Conservation (phyloP, 2,113 vertebrate genomes). For the Drymodes brunneopygia region DNA sequence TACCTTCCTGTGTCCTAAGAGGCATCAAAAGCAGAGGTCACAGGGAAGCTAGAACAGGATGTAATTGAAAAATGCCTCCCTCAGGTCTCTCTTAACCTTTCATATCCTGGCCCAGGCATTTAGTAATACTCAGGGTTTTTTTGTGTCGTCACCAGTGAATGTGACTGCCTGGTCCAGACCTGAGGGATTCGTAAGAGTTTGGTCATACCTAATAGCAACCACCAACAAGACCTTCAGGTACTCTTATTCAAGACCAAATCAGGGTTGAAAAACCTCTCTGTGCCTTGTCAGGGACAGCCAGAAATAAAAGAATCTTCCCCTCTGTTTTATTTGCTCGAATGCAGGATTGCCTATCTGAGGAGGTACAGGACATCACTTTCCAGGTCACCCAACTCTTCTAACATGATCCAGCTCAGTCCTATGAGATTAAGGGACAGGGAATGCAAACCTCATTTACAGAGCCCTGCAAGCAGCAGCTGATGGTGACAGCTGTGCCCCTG, state of each 20-base stretch:
- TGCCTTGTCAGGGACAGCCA: not conserved
- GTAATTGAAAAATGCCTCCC: not conserved
- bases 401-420: rapidly evolving
- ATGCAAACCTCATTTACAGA: not conserved
- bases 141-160: not conserved
- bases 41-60: not conserved
- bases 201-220: no score
- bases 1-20: not conserved
- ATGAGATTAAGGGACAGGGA: not conserved
- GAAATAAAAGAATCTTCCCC: not conserved
- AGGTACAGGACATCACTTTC: not conserved
- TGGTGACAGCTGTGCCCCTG: not conserved
- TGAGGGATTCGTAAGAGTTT: not conserved
- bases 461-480: not conserved
- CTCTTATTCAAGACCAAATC: not conserved
- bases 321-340: not conserved
- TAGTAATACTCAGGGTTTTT: not conserved
- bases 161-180: not conserved
- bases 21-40: not conserved
- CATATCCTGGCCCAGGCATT: not conserved
- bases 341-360: not conserved
- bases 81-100: not conserved
- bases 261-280: not conserved
- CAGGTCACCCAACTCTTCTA: not conserved
- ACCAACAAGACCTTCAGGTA: not conserved